A percentile compares a stretch with the other conserved stretches of the same genome.
Evolutionary conservation across 2,797 vertebrate genomes (phyloP).

Genomic region (Microhierax caerulescens): DNA sequence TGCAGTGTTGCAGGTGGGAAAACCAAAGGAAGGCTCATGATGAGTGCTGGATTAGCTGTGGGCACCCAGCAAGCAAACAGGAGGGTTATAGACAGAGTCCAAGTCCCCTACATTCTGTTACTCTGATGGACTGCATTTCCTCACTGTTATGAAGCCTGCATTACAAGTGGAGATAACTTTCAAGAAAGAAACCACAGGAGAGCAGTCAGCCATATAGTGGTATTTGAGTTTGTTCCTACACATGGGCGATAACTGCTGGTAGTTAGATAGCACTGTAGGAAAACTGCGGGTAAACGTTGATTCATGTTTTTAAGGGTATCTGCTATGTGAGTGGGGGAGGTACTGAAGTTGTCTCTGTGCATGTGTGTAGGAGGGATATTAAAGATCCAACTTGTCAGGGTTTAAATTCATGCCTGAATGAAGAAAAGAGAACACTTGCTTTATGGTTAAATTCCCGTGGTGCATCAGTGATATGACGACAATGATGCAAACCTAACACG

Average conservation of each 20-base stretch:
- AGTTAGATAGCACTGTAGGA: background rate
- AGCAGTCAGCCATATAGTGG: constrained; percentile 23
- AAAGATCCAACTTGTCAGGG: constrained; percentile 47
- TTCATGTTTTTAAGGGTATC: constrained; percentile 51
- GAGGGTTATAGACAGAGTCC: background rate
- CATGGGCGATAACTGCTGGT: background rate
- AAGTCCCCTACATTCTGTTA: background rate
- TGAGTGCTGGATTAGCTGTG: background rate
- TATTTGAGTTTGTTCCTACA: constrained; percentile 25
- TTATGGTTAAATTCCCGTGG: background rate
- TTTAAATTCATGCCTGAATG: constrained; percentile 32
- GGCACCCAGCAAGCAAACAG: background rate
- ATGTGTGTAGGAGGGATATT: constrained; percentile 38
- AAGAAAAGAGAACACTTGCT: background rate
- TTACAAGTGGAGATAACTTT: background rate
- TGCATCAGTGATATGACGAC: background rate
- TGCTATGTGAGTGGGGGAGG: background rate
- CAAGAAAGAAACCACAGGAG: background rate
- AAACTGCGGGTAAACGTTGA: constrained; percentile 50
- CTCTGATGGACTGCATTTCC: background rate
- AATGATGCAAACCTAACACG: background rate
- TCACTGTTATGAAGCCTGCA: background rate
- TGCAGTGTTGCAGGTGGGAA: background rate
- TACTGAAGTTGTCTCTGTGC: constrained; percentile 5
- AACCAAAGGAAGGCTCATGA: background rate